A percentile compares a stretch with the other conserved stretches of the same genome.
Evolutionary conservation across 2,113 vertebrate genomes (phyloP).

Genomic region (Ammodytes marinus): DNA sequence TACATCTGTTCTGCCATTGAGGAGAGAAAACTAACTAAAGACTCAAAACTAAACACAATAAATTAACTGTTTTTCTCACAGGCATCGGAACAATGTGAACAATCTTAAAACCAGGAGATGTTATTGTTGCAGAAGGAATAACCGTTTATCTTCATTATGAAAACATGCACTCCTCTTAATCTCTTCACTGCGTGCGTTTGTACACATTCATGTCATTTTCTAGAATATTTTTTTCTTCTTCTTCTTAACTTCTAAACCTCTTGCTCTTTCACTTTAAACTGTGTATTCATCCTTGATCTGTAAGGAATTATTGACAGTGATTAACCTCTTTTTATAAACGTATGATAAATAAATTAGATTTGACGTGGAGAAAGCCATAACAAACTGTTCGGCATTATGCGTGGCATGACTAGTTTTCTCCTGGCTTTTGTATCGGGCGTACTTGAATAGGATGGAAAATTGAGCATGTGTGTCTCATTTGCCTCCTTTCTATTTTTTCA

Average conservation of each 20-base stretch:
- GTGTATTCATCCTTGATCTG: neutral
- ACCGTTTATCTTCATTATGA: neutral
- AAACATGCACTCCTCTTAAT: neutral
- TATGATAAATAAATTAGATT: constrained; percentile 28
- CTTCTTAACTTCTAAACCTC: neutral
- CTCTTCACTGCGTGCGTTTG: neutral
- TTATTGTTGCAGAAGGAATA: neutral
- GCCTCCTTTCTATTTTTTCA: constrained; percentile 17
- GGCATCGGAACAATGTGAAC: constrained; percentile 17
- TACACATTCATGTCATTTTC: neutral
- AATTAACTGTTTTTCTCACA: constrained; percentile 40
- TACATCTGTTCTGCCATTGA: constrained; percentile 1
- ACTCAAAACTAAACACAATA: constrained; percentile 16
- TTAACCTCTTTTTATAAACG: constrained; percentile 21
- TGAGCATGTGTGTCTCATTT: constrained; percentile 74
- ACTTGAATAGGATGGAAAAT: constrained; percentile 57
- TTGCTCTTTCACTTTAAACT: neutral
- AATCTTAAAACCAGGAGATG: neutral
- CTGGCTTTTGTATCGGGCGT: constrained; percentile 55
- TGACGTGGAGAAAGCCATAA: constrained; percentile 29
- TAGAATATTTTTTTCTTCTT: too few species aligned
- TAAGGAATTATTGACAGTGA: constrained; percentile 19
- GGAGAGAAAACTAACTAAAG: constrained; percentile 13
- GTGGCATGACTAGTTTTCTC: constrained; percentile 70
- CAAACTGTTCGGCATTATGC: constrained; percentile 52